Base-by-base conservation (phyloP, 2,888 invertebrate species). In the Nemotelus nigrinus region DNA sequence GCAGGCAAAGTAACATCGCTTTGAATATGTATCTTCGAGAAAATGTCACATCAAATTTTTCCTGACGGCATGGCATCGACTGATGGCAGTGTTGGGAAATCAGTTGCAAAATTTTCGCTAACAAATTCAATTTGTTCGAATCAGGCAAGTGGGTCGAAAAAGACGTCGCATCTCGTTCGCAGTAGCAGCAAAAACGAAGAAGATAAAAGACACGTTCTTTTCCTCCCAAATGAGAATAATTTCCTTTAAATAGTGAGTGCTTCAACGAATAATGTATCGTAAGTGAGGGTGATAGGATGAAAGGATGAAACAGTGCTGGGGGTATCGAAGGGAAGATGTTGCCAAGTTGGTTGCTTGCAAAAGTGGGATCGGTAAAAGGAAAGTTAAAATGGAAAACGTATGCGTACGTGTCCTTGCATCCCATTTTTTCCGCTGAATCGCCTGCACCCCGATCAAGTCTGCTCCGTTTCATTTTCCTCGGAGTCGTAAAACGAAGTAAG, bases 41-140 rank as follows among this genome's bases (percentile, higher is more conserved):
- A 25, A 48, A 74, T 74, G 74, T 74, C 71, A 45, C 58, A 43
- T 58, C 45, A 72, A 44, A 72, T 72, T 44, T 58, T 44, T 74
- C 63, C 74, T 41, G 39, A 44, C 43, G 47, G 45, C 47, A 53
- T 47, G 53, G 53, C 70, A n/a, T 48, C 41, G 44, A 53, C 55
- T 63, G 70, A 41, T 43, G 43, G 70, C 3, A 70, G 70, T 55
- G 74, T 48, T 63, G 60, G 74, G 74, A 74, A 74, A 74, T 74
- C 74, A 74, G 74, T 74, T 74, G 74, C 47, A 60, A 74, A 74
- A 63, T 74, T 74, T 74, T 6, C 50, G 74, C 43, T 74, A 74
- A 74, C 74, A 74, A 74, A 74, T 74, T 74, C 74, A 74, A 74
- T 74, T 63, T 74, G 63, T 74, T 48, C 74, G 74, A 74, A 74